Evolutionary conservation across 2,797 vertebrate species (phyloP).

Genomic region (Dryobates pubescens): DNA sequence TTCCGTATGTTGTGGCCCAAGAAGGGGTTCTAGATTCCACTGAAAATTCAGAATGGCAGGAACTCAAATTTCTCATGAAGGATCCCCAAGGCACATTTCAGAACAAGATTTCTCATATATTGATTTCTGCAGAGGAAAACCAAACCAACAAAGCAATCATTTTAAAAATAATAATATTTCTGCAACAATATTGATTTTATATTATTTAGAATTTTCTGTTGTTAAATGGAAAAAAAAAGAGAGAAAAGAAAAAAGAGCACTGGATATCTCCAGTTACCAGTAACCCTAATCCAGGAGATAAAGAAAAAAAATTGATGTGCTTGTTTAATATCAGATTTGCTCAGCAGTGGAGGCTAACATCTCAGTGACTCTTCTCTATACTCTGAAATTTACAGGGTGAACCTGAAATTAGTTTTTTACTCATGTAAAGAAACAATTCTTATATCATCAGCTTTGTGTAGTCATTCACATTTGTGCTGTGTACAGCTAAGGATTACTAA

Average conservation of each 20-base stretch:
- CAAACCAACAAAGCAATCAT: neutral
- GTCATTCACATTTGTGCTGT: neutral
- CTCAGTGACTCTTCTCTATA: neutral
- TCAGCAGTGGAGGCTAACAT: neutral
- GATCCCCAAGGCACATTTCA: neutral
- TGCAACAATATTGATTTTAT: neutral
- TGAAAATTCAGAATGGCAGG: neutral
- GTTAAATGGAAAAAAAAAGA: rapidly evolving
- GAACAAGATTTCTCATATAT: neutral
- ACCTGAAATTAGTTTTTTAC: neutral
- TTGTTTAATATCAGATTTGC: neutral
- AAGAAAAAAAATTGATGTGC: neutral
- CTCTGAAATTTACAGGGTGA: neutral
- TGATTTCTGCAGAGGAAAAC: neutral
- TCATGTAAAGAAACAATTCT: neutral
- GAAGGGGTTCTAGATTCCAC: neutral
- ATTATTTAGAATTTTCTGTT: neutral
- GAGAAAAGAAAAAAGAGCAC: neutral
- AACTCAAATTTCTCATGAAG: neutral
- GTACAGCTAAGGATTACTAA: neutral
- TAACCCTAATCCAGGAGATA: neutral
- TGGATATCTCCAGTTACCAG: neutral
- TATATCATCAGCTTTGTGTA: neutral
- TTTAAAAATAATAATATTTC: neutral
- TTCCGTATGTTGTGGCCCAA: neutral